phyloP scores from a whole-genome alignment of 2,797 vertebrate genomes.

The Podargus strigoides region DNA sequence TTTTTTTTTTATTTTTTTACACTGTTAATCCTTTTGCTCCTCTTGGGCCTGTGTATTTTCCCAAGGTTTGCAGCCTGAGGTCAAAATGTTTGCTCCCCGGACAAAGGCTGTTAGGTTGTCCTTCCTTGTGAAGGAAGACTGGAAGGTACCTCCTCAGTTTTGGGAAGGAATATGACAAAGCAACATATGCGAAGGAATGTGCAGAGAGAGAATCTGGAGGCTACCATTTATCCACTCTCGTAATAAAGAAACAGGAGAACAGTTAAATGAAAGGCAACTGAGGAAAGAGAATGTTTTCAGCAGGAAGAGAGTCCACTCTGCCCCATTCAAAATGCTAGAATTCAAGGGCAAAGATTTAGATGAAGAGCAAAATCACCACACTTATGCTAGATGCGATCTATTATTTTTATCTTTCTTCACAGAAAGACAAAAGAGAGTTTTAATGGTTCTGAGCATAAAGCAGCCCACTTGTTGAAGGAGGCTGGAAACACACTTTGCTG shows the following conservation, averaged over 20 bases:
- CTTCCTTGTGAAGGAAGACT: not conserved
- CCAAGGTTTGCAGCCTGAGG: not conserved
- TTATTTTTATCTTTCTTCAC: not conserved
- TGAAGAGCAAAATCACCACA: not conserved
- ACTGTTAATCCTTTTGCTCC: slow-evolving; percentile 34
- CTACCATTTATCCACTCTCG: not conserved
- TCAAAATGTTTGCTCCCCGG: not conserved
- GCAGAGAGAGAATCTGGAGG: not conserved
- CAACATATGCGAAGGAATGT: not conserved
- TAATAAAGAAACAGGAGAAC: not conserved
- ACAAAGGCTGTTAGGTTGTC: not conserved
- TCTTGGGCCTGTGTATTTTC: not conserved
- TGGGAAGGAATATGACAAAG: not conserved
- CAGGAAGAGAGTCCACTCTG: not conserved
- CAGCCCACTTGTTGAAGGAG: not conserved
- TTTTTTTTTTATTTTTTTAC: not conserved
- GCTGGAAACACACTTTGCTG: not conserved
- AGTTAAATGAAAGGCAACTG: not conserved
- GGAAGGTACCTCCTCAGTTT: not conserved
- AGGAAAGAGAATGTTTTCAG: not conserved
- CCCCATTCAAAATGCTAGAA: not conserved
- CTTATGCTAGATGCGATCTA: not conserved
- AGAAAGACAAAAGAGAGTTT: not conserved
- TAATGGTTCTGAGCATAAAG: not conserved
- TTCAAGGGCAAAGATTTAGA: not conserved